Base-by-base conservation (phyloP, 1,140 invertebrate genomes). In the Drosophila aff. region DNA sequence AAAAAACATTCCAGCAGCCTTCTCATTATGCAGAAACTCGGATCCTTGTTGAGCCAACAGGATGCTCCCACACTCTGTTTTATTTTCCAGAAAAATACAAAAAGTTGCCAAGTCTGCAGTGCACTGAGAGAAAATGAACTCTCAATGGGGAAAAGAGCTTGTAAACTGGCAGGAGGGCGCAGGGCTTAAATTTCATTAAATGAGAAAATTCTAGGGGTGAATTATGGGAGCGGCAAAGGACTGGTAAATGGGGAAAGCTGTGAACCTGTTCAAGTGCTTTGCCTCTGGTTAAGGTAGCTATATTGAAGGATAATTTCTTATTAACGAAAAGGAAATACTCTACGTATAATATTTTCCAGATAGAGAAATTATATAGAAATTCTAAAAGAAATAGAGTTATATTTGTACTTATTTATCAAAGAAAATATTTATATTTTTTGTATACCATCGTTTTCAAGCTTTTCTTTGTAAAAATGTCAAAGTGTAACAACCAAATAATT, bases 131-230 rank as follows among this genome's bases (percentile, higher is more conserved):
- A 80, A 86, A 85, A 46, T 43, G 36, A 53, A 23, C 23, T 9
- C 28, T 46, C 26, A 58, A 31, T 31, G 57, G 28, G 31, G 41
- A 26, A 16, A 53, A 28, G 33, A 38, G 36, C 36, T 38, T 13
- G 36, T 38, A 13, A 18, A 10, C 23, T 41, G 61, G 36, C 38
- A 41, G 40, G 66, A 33, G 11, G 66, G 43, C 36, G 43, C 36
- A 44, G 40, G 77, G 75, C 47, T 81, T 73, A 80, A 87, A 87
- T 83, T 89, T 60, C 76, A 84, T 87, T 84, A 64, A 81, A 81
- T 52, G 64, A 33, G 58, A 36, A 57, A 65, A 33, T 77, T 58
- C 26, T 61, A 21, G 44, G 47, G 38, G 53, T 60, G 60, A 40
- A 23, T 33, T 46, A 23, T 18, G 10, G 41, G 4, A 28, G 15